phyloP scores from a whole-genome alignment of 2,797 vertebrate species.

The Tauraco hartlaubi region DNA sequence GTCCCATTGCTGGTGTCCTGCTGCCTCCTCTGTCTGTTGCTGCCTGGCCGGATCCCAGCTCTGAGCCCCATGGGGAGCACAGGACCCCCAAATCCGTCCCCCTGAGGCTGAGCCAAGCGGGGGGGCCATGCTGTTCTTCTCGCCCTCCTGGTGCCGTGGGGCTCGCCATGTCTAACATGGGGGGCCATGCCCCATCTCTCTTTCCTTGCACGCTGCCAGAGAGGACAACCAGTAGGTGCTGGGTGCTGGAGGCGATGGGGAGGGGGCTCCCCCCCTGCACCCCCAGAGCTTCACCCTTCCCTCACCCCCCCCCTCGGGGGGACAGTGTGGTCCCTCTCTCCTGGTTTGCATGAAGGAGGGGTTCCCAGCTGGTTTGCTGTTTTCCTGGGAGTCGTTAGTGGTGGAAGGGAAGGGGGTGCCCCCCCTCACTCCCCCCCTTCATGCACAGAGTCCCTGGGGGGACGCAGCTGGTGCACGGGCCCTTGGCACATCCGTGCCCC shows the following conservation, averaged over 20 bases:
- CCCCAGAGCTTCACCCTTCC: neutral
- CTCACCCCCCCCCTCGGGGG: fast-evolving
- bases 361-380: neutral
- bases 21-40: neutral
- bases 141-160: fast-evolving
- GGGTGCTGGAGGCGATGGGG: neutral
- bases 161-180: neutral
- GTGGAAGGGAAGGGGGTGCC: neutral
- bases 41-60: neutral
- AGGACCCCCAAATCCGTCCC: neutral
- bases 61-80: neutral
- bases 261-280: neutral
- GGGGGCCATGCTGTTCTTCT: neutral
- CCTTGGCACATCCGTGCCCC: neutral
- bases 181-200: neutral
- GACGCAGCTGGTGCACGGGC: neutral
- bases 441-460: neutral
- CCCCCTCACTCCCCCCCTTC: fast-evolving
- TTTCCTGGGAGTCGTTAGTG: neutral
- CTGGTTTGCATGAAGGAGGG: neutral
- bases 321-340: neutral
- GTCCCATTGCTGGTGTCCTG: neutral
- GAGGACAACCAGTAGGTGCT: conserved; percentile 82
- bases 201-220: conserved; percentile 78
- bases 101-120: fast-evolving